phyloP scores from a whole-genome alignment of 2,888 invertebrate genomes.

The Galerucella pusilla region DNA sequence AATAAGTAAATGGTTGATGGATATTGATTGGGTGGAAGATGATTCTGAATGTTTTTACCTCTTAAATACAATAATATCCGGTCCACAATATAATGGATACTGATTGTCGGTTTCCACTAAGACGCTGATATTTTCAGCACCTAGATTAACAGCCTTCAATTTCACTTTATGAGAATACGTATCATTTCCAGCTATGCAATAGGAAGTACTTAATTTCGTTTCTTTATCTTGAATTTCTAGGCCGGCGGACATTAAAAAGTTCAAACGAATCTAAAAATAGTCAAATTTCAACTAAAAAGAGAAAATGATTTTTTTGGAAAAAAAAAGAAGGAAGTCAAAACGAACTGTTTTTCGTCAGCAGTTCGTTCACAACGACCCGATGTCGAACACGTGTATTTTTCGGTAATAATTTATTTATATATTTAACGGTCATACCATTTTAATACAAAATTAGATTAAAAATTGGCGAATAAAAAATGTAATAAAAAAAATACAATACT shows the following conservation, averaged over 20 bases:
- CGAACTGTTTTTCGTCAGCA: no score
- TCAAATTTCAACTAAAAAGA: not conserved
- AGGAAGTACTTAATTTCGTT: constrained; percentile 51
- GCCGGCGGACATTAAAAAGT: constrained; percentile 54
- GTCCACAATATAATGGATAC: constrained; percentile 66
- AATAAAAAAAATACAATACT: no score
- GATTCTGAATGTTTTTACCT: constrained; percentile 57
- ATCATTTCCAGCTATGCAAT: constrained; percentile 57
- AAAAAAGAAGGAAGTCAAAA: no score
- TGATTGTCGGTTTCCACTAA: constrained; percentile 65
- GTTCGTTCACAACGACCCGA: no score
- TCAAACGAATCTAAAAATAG: constrained; percentile 48
- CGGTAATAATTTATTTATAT: no score
- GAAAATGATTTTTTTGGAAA: no score
- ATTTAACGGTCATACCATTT: no score
- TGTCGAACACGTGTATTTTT: no score
- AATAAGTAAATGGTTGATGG: constrained; percentile 35
- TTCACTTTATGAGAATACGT: constrained; percentile 59
- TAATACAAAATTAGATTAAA: no score
- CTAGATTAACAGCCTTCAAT: constrained; percentile 55
- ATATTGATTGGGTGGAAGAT: not conserved
- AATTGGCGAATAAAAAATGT: no score
- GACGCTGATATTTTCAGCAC: constrained; percentile 67
- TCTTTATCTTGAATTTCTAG: constrained; percentile 52
- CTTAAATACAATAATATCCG: constrained; percentile 64